Evolutionary conservation across 2,113 vertebrate species (phyloP).

Genomic region (Thymallus thymallus): DNA sequence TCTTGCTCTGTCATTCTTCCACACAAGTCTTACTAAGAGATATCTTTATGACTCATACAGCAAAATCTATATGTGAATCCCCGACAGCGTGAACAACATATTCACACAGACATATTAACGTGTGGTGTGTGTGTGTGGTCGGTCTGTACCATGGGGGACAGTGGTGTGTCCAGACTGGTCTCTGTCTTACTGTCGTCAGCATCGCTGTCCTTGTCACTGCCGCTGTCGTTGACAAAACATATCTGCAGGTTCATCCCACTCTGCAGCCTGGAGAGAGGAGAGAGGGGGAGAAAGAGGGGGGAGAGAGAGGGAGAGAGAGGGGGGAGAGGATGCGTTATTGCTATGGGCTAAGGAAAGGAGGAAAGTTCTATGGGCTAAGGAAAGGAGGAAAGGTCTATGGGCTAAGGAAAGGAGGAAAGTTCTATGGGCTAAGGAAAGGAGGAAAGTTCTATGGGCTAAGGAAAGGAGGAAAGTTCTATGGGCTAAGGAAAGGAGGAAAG

Average conservation of each 20-base stretch:
- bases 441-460: too few relatives aligned
- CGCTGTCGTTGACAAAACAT: slow-evolving; percentile 96
- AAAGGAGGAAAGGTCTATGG: too few relatives aligned
- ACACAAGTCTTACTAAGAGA: too few relatives aligned
- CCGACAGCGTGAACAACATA: too few relatives aligned
- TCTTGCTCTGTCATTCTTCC: too few relatives aligned
- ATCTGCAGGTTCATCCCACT: slow-evolving; percentile 99
- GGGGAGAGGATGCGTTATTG: background rate
- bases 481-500: background rate
- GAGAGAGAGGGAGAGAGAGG: too few relatives aligned
- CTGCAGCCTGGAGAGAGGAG: slow-evolving; percentile 78
- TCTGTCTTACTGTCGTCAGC: slow-evolving; percentile 98
- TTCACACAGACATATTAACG: too few relatives aligned
- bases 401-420: background rate
- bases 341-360: slow-evolving; percentile 1
- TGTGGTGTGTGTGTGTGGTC: too few relatives aligned
- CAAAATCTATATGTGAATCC: too few relatives aligned
- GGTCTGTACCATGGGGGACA: slow-evolving; percentile 89
- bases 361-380: too few relatives aligned
- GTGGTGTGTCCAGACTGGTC: slow-evolving; percentile 93
- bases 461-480: background rate
- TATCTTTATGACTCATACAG: background rate
- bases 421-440: background rate
- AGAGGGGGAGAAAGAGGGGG: background rate
- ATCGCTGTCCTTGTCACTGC: slow-evolving; percentile 98